These are phyloP conservation scores for Diceros bicornis DNA, from an alignment of 2,797 vertebrate species.

Conservation along the genomic window DNA sequence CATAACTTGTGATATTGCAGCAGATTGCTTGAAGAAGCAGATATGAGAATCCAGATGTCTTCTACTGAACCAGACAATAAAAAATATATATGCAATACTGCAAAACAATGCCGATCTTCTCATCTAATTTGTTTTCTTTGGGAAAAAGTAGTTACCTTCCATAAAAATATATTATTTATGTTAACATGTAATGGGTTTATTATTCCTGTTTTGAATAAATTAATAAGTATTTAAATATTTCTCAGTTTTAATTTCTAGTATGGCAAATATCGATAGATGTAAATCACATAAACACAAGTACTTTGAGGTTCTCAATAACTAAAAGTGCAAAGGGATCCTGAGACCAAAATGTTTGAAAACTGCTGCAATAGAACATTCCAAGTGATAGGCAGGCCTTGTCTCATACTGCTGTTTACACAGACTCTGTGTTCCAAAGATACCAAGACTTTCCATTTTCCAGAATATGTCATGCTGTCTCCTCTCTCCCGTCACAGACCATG, in stretches of 20 bases:
- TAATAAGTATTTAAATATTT: constrained; percentile 39
- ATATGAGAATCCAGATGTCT: constrained; percentile 69
- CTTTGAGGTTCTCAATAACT: constrained; percentile 20
- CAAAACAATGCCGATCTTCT: neutral
- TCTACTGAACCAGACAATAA: constrained; percentile 63
- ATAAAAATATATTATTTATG: constrained; percentile 62
- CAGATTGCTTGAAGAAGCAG: constrained; percentile 62
- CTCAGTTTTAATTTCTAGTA: constrained; percentile 51
- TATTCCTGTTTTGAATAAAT: neutral
- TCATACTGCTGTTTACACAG: neutral
- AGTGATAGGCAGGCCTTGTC: neutral
- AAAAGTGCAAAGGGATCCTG: neutral
- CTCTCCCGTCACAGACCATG: neutral
- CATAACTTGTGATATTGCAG: constrained; percentile 44
- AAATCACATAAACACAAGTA: neutral
- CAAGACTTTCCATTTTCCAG: neutral
- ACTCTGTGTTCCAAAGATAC: neutral
- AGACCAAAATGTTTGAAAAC: constrained; percentile 55
- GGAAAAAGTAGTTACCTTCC: constrained; percentile 27
- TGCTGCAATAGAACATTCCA: neutral
- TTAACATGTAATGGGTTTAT: neutral
- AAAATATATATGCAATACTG: constrained; percentile 27
- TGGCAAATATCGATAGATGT: neutral
- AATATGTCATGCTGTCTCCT: neutral
- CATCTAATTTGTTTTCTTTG: constrained; percentile 51